These are phyloP conservation scores for Theropithecus gelada DNA, from an alignment of 2,113 vertebrate species.

Conservation along the genomic window DNA sequence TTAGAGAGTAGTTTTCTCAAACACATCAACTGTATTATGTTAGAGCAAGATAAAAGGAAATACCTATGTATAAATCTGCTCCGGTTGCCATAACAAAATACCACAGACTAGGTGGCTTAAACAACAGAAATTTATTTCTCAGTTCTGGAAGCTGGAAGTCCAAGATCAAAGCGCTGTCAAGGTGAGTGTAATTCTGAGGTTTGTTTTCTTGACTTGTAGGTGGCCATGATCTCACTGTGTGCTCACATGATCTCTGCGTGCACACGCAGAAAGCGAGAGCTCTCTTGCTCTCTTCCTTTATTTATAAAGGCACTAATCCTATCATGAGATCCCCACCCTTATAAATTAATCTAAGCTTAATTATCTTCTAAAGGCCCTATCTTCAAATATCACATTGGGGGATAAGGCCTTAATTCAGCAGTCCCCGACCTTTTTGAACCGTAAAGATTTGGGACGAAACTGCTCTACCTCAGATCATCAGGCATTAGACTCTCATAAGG, in stretches of 20 bases:
- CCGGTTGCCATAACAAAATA: neutral
- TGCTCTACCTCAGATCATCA: no score
- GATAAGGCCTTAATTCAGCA: no score
- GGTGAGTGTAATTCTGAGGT: neutral
- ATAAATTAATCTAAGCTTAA: neutral
- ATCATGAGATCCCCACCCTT: accelerated
- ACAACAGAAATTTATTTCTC: neutral
- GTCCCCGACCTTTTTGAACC: no score
- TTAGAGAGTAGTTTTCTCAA: neutral
- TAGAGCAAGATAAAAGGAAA: neutral
- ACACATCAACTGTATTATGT: neutral
- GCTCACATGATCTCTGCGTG: neutral
- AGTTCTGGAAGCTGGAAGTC: neutral
- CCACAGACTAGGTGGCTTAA: neutral
- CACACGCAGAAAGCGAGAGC: neutral
- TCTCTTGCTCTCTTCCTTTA: neutral
- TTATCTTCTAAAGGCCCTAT: neutral
- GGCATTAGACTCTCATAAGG: no score
- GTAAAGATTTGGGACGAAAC: no score
- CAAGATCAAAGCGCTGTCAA: neutral
- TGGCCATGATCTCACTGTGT: neutral
- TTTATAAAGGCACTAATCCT: neutral
- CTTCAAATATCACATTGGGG: neutral
- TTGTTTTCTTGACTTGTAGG: neutral
- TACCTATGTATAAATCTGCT: neutral